Evolutionary conservation across 1,140 invertebrate species (phyloP).

Genomic region (Mamestra configurata): DNA sequence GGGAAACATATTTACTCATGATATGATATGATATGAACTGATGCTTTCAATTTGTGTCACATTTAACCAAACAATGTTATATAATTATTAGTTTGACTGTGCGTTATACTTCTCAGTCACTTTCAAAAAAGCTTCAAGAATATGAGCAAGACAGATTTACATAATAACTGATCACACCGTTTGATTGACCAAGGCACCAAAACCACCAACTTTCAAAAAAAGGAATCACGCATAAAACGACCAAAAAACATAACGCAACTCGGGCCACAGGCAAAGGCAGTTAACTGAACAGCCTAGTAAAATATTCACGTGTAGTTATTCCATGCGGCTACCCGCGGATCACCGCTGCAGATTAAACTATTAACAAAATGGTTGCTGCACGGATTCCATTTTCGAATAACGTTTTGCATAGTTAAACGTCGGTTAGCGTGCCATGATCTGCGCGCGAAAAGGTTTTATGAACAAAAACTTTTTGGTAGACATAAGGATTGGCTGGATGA

Average conservation of each 20-base stretch:
- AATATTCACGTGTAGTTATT: constrained; percentile 70
- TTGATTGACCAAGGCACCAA: neutral
- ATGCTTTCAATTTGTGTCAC: no score
- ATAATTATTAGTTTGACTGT: no score
- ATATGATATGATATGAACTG: no score
- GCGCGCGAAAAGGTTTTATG: constrained; percentile 43
- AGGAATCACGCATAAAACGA: neutral
- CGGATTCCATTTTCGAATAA: constrained; percentile 55
- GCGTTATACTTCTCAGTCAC: no score
- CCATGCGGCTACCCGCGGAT: constrained; percentile 59
- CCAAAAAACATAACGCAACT: constrained; percentile 28
- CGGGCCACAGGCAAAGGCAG: constrained; percentile 44
- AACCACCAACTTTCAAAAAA: constrained; percentile 27
- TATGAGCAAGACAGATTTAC: no score
- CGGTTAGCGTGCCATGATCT: constrained; percentile 56
- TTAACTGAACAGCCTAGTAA: constrained; percentile 58
- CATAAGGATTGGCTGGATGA: neutral
- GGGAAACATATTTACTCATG: no score
- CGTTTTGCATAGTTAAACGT: constrained; percentile 57
- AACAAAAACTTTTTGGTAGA: constrained; percentile 33
- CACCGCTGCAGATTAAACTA: constrained; percentile 72
- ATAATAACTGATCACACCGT: no score
- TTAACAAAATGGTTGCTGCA: constrained; percentile 69
- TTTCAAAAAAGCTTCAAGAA: no score
- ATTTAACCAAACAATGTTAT: no score